Percentiles rank a stretch among this genome's conserved stretches.
Evolutionary conservation across 2,888 invertebrate species (phyloP).

Genomic region (Geotrupes spiniger): DNA sequence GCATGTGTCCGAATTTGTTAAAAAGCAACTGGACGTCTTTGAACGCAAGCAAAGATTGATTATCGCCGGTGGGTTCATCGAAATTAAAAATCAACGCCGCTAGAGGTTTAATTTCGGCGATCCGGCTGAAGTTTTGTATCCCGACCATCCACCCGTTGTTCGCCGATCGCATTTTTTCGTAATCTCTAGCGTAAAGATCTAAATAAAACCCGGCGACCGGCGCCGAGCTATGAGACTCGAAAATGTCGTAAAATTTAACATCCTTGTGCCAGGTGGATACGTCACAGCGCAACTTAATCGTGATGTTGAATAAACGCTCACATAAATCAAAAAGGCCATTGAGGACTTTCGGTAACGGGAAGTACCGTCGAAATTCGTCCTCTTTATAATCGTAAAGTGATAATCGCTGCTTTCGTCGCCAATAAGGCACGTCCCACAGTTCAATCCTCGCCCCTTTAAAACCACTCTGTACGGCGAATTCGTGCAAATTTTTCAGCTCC

Average conservation of each 20-base stretch:
- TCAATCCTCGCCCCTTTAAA: constrained; percentile 64
- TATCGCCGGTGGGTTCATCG: constrained; percentile 59
- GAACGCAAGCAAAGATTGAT: constrained; percentile 71
- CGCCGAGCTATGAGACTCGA: constrained; percentile 61
- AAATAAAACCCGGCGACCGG: constrained; percentile 83
- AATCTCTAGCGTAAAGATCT: constrained; percentile 72
- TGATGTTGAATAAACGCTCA: constrained; percentile 74
- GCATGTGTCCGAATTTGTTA: constrained; percentile 80
- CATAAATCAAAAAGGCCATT: constrained; percentile 73
- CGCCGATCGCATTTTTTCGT: constrained; percentile 58
- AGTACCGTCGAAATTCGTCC: constrained; percentile 72
- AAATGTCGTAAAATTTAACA: constrained; percentile 79
- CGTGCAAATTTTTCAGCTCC: constrained; percentile 69
- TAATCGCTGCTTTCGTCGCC: constrained; percentile 74
- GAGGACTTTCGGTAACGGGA: constrained; percentile 79
- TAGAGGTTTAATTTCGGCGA: constrained; percentile 66
- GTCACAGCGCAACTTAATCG: constrained; percentile 64
- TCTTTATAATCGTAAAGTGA: constrained; percentile 68
- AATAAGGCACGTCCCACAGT: constrained; percentile 85
- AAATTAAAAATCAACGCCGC: constrained; percentile 85
- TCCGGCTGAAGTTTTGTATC: constrained; percentile 69
- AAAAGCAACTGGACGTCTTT: constrained; percentile 75
- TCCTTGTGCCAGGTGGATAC: constrained; percentile 82
- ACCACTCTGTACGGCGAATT: constrained; percentile 72
- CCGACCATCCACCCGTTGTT: constrained; percentile 72